phyloP scores from a whole-genome alignment of 2,797 vertebrate genomes.

The Allobates femoralis region DNA sequence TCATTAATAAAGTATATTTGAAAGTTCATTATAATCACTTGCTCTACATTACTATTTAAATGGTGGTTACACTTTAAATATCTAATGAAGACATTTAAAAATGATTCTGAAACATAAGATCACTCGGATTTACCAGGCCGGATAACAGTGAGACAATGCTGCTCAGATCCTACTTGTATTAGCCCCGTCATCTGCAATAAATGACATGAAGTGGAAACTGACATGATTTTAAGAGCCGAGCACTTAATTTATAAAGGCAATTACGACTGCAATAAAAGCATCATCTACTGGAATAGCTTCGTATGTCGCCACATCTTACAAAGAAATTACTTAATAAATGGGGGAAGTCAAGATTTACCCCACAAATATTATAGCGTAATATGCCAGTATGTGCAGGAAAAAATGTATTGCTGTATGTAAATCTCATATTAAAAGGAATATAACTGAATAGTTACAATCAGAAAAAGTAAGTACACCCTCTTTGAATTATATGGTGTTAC shows the following conservation, averaged over 20 bases:
- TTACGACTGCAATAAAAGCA: conserved; percentile 4
- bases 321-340: background rate
- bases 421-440: background rate
- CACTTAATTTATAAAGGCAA: conserved; percentile 12
- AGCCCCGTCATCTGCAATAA: background rate
- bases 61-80: too few species aligned
- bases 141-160: conserved; percentile 1
- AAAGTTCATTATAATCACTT: too few species aligned
- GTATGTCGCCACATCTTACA: background rate
- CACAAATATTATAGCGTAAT: background rate
- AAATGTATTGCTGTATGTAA: background rate
- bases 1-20: too few species aligned
- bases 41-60: too few species aligned
- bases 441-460: background rate
- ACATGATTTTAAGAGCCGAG: conserved; percentile 25
- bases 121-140: conserved; percentile 12
- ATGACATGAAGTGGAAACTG: conserved; percentile 21
- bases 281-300: background rate
- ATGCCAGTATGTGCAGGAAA: background rate
- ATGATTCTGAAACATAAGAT: conserved; percentile 1
- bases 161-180: background rate
- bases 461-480: background rate
- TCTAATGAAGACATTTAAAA: background rate
- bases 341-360: background rate
- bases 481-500: too few species aligned